Base-by-base conservation (phyloP, 2,888 invertebrate species). In the Pseudococcus jackbeardsleyi region DNA sequence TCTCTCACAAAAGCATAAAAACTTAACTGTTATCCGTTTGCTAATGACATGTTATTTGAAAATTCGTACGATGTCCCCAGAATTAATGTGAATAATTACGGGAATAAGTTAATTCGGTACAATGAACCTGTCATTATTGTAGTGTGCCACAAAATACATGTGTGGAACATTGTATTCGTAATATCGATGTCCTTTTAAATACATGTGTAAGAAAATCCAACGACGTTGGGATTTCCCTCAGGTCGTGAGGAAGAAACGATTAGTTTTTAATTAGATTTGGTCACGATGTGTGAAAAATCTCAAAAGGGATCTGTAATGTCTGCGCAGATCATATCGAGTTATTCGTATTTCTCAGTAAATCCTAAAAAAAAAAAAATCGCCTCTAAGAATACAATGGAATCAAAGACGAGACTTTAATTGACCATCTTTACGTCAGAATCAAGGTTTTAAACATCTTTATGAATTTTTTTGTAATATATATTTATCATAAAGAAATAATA, bases 21-120 rank as follows among this genome's bases (percentile, higher is more conserved):
- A 77, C 12, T 9, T 64, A 64, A 64, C 19, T 22, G 77, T 26
- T 77, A 77, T 77, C 77, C 77, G 77, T 77, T 77, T 39, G 22
- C 39, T 77, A 77, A 77, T 77, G 77, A 77, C 77, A 77, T 39
- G 77, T 77, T 77, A 77, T 77, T 77, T 39, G 15, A 39, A 33
- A 77, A 77, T 33, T 77, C 77, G 77, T 77, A 26, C 39, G 39
- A 77, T 77, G 77, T 77, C 77, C 77, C 77, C 77, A 77, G 77
- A 39, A 77, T 39, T 77, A 77, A 33, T 8, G 33, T 77, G 17
- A 39, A 77, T 77, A 77, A 77, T 77, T 77, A 77, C 39, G 39
- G 77, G 77, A 77, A 17, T 39, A 15, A 39, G 77, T 19, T 77
- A 77, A 77, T 33, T 26, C 17, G 17, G 77, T 33, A 77, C 77